Evolutionary conservation across 92 coral and sea anemone species (phyloP).

Genomic region (Actinernus sp.): DNA sequence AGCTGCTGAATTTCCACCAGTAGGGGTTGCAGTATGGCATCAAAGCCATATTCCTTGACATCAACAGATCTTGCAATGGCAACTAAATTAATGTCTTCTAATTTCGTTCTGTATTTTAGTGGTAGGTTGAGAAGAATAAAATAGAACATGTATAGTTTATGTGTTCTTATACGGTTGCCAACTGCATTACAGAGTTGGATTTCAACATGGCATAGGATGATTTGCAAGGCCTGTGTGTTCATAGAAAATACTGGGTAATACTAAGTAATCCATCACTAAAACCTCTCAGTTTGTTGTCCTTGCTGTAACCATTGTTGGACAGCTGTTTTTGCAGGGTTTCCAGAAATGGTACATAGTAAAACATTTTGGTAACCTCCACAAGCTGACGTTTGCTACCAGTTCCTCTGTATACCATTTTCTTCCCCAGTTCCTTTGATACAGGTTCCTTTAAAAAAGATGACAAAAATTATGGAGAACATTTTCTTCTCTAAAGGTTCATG

Average conservation of each 20-base stretch:
- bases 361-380: constrained; percentile 14
- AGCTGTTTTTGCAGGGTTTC: constrained; percentile 9
- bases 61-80: constrained; percentile 21
- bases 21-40: constrained; percentile 32
- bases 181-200: constrained; percentile 60
- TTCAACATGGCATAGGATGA: constrained; percentile 61
- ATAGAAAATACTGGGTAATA: constrained; percentile 47
- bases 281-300: constrained; percentile 39
- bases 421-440: constrained; percentile 15
- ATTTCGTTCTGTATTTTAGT: constrained; percentile 26
- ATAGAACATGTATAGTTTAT: constrained; percentile 55
- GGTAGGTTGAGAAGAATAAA: constrained; percentile 31
- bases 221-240: constrained; percentile 15
- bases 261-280: constrained; percentile 52
- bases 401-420: constrained; percentile 23
- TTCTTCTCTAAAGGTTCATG: too few species aligned
- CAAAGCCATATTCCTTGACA: constrained; percentile 45
- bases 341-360: constrained; percentile 20
- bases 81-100: constrained; percentile 29
- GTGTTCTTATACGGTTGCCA: constrained; percentile 56
- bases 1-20: constrained; percentile 22
- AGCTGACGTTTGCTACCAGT: constrained; percentile 14
- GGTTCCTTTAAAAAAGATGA: constrained; percentile 7
- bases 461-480: too few species aligned
- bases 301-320: constrained; percentile 11